Base-by-base conservation (phyloP, 2,888 invertebrate species). In the Peribatodes rhomboidaria region DNA sequence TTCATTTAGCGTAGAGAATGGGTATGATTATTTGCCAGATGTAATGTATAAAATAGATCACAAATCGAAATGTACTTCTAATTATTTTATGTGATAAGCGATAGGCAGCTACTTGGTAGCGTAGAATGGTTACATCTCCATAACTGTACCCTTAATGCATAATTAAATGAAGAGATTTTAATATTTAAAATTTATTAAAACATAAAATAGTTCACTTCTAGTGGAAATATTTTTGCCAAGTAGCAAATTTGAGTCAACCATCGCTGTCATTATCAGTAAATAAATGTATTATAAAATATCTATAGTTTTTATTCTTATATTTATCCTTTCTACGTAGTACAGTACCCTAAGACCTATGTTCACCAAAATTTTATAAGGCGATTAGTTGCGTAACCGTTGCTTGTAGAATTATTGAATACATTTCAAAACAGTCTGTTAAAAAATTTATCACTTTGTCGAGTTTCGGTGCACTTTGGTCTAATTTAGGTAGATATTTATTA, bases 261-360 rank as follows among this genome's bases (percentile, higher is more conserved):
- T 92, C 88, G 92, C 93, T 93, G 90, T 93, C 92, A 93, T 92
- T 92, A 92, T 91, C 87, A 92, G 92, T 93, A 92, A 92, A 92
- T 92, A 92, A 92, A 92, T 92, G 92, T 93, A 92, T 88, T 86
- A 89, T 92, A 89, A 92, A 89, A 85, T 83, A 80, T 78, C 70
- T 70, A 56, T 84, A 75, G 79, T 83, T 84, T 84, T 78, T 78
- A 71, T 81, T 81, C 58, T 52, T 60, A 50, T 35, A 13, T 46
- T 27, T 42, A 35, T 50, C 53, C 57, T 22, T 53, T 22, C 1
- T 20, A 53, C 22, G 11, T 39, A 52, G 44, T 10, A 16, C 47
- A 53, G 57, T 39, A 53, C 10, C 37, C 22, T 41, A 52, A n/a
- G 13, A n/a, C 13, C 35, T 7, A n/a, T n/a, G n/a, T n/a, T n/a